Percentiles rank a stretch among this genome's conserved stretches.
Conservation (phyloP, 92 coral and sea anemone genomes). For the Porites rus region DNA sequence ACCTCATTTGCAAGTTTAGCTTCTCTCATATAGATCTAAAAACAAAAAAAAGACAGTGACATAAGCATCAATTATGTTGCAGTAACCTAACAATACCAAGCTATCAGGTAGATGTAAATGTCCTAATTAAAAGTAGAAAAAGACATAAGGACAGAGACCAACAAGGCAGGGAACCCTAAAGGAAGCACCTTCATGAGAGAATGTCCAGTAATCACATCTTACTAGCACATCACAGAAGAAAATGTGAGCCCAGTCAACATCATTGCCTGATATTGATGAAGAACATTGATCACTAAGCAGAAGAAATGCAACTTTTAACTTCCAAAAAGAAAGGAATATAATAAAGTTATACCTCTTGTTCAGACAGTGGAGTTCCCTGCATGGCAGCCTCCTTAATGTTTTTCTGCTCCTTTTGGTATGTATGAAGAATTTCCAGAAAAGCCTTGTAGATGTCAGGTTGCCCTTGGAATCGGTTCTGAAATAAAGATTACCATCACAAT, state of each 20-base stretch:
- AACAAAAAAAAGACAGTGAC: neutral
- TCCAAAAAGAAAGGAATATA: neutral
- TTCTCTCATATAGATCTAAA: conserved; percentile 93
- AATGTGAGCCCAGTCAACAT: no score
- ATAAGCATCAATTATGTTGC: neutral
- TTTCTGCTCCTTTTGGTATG: conserved; percentile 97
- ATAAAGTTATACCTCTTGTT: conserved; percentile 83
- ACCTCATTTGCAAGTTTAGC: conserved; percentile 99
- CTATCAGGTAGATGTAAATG: no score
- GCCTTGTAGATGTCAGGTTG: conserved; percentile 99
- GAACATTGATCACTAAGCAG: no score
- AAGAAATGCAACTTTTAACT: no score
- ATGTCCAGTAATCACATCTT: no score
- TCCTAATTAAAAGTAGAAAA: no score
- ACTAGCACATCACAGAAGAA: no score
- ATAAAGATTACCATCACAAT: neutral
- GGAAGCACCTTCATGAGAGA: no score
- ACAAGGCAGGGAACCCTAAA: no score
- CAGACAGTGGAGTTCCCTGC: conserved; percentile 98
- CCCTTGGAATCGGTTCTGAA: conserved; percentile 98
- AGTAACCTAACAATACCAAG: no score
- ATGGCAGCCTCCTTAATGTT: conserved; percentile 99
- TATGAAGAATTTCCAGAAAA: conserved; percentile 95
- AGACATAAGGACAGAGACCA: no score
- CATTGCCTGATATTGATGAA: no score